Evolutionary conservation across 1,140 invertebrate genomes (phyloP).

Genomic region (Teleogryllus occipitalis): DNA sequence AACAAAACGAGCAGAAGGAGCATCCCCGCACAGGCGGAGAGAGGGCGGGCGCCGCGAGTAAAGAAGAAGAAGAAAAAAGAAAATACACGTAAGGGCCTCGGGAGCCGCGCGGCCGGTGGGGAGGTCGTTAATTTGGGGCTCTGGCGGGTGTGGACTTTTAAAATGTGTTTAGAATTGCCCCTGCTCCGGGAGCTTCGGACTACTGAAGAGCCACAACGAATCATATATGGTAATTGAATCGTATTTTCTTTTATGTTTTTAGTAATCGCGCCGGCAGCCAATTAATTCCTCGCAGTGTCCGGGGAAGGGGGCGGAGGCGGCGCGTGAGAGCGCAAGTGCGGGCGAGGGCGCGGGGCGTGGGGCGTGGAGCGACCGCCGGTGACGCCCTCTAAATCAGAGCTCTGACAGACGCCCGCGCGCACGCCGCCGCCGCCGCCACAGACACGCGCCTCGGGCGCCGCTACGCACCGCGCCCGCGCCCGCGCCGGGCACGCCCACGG

Average conservation of each 20-base stretch:
- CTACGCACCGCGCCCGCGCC: too few species aligned
- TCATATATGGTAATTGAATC: slow-evolving; percentile 5
- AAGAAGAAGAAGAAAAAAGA: background rate
- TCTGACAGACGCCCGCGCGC: background rate
- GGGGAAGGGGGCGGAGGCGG: background rate
- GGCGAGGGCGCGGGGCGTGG: background rate
- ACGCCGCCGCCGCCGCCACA: too few species aligned
- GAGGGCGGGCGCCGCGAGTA: background rate
- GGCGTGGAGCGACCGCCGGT: background rate
- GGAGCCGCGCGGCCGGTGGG: too few species aligned
- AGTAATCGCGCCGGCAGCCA: background rate
- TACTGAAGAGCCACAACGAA: background rate
- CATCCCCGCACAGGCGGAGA: background rate
- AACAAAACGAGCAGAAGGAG: too few species aligned
- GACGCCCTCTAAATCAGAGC: background rate
- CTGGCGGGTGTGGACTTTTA: background rate
- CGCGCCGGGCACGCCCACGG: too few species aligned
- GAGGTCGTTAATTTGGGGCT: background rate
- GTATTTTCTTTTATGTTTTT: slow-evolving; percentile 6
- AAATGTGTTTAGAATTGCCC: background rate
- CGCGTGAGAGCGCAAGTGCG: background rate
- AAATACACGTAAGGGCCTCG: background rate
- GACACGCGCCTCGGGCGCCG: background rate
- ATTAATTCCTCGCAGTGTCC: background rate
- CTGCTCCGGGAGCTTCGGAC: background rate